Base-by-base conservation (phyloP, 2,797 vertebrate genomes). In the Syngnathus acus region DNA sequence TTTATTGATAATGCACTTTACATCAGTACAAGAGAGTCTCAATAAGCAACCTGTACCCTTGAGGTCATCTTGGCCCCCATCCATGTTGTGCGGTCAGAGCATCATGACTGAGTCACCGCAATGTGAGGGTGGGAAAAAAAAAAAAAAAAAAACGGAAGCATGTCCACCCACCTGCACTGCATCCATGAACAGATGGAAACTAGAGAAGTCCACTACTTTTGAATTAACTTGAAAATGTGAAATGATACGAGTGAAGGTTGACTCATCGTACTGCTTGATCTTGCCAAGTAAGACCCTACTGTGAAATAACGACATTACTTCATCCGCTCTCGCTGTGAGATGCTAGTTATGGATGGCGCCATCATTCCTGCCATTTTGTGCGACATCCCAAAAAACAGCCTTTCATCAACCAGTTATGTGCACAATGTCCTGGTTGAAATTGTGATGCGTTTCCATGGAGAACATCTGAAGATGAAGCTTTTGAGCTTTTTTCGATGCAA, bases 31-130 rank as follows among this genome's bases (percentile, higher is more conserved):
- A 57, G 26, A 11, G 6, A 43, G 11, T 19, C 57, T n/a, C 40
- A 17, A 59, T 40, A 19, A 59, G 37, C 57, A 62, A 42, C 60
- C 13, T 26, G 68, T 62, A 61, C 74, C 68, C 42, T 26, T 9
- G 60, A 26, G 60, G 77, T 78, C 71, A 86, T 84, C 87, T 88
- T 86, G 87, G 82, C 76, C 42, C 6, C 72, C 63, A 60, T 80
- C 80, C 84, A 85, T 83, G 84, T 85, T 79, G 77, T 71, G 69
- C 79, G 83, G 83, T 81, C 79, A 74, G 64, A 54, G 79, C 66
- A 80, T 90, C 86, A 80, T 45, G n/a, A 68, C 57, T 89, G 86
- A 90, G 85, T 89, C 88, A 89, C 47, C 64, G 68, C 65, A 68
- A 74, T 82, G 82, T 83, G 82, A 32, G 38, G 13, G 21, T 5